phyloP scores from a whole-genome alignment of 1,140 invertebrate species.

The Melitaea cinxia region DNA sequence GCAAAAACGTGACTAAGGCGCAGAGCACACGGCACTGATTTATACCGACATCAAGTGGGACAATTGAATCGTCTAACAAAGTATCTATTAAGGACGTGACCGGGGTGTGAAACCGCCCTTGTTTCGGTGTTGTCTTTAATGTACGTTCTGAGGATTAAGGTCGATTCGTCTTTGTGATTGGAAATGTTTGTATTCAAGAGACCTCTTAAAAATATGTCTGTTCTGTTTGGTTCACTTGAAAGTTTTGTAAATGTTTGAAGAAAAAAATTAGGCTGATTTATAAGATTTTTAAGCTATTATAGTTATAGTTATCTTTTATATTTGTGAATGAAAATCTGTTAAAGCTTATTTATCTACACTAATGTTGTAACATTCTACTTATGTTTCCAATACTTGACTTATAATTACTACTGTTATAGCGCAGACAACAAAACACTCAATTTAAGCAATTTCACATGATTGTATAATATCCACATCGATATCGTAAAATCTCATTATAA shows the following conservation, averaged over 20 bases:
- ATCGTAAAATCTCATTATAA: no score
- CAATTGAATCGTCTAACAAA: slow-evolving; percentile 43
- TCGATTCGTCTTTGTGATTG: slow-evolving; percentile 28
- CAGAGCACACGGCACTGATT: slow-evolving; percentile 24
- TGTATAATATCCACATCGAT: no score
- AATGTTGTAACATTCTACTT: no score
- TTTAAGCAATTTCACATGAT: no score
- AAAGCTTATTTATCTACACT: no score
- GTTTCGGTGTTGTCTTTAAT: slow-evolving; percentile 26
- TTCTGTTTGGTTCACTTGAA: background rate
- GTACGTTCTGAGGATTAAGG: slow-evolving; percentile 30
- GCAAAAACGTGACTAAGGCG: slow-evolving; percentile 20
- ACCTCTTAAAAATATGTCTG: slow-evolving; percentile 5
- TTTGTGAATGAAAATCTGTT: no score
- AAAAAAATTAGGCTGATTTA: background rate
- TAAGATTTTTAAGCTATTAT: no score
- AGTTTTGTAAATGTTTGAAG: background rate
- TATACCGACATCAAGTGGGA: slow-evolving; percentile 38
- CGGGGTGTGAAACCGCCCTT: slow-evolving; percentile 20
- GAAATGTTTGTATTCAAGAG: slow-evolving; percentile 26
- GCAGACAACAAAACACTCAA: no score
- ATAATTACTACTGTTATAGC: no score
- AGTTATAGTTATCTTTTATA: no score
- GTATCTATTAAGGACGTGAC: slow-evolving; percentile 40
- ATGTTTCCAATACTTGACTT: no score